phyloP scores from a whole-genome alignment of 2,113 vertebrate species.

The Perca flavescens region DNA sequence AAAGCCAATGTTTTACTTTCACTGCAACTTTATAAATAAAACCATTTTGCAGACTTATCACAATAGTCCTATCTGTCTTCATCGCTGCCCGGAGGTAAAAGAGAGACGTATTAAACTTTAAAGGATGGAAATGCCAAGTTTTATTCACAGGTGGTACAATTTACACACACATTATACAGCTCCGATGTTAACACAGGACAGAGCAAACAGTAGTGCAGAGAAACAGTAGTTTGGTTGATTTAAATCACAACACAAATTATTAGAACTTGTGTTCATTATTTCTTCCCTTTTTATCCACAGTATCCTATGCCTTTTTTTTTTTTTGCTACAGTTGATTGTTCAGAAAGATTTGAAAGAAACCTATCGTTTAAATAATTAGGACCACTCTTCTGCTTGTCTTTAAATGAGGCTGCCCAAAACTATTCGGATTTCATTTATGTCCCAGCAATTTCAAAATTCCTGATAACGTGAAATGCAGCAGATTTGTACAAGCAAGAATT shows the following conservation, averaged over 20 bases:
- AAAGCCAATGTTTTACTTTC: conserved; percentile 6
- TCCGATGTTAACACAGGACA: conserved; percentile 54
- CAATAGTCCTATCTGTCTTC: not conserved
- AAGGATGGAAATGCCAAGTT: conserved; percentile 58
- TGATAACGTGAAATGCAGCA: conserved; percentile 49
- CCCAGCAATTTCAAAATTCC: conserved; percentile 41
- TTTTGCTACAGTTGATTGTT: conserved; percentile 52
- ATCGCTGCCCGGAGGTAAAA: not conserved
- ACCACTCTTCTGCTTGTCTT: conserved; percentile 19
- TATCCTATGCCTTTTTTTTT: conserved; percentile 65
- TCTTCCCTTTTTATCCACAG: conserved; percentile 72
- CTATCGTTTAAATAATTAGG: conserved; percentile 35
- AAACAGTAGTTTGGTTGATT: conserved; percentile 64
- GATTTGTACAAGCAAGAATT: conserved; percentile 34
- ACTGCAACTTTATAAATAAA: conserved; percentile 61
- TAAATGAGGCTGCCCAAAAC: conserved; percentile 31
- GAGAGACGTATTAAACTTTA: not conserved
- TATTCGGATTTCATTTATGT: conserved; percentile 21
- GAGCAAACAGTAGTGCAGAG: conserved; percentile 48
- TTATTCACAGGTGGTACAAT: conserved; percentile 73
- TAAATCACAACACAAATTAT: conserved; percentile 41
- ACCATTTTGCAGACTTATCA: conserved; percentile 49
- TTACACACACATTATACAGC: conserved; percentile 51
- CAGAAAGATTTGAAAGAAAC: conserved; percentile 28
- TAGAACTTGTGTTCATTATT: conserved; percentile 43